phyloP scores from a whole-genome alignment of 1,140 invertebrate species.

The Aporrectodea caliginosa region DNA sequence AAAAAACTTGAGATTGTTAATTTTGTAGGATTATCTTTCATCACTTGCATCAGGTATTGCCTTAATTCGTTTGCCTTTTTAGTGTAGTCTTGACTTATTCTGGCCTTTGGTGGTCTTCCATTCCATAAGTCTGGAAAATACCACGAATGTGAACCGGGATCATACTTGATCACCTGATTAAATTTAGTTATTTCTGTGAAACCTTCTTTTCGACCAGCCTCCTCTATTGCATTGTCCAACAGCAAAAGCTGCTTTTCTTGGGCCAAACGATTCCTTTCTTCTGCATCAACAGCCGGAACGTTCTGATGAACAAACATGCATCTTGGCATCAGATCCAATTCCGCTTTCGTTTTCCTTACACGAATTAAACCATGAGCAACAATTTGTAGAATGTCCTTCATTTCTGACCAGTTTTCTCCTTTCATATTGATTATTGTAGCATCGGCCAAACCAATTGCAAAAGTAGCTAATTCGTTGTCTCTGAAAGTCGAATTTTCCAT shows the following conservation, averaged over 20 bases:
- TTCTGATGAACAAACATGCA: constrained; percentile 12
- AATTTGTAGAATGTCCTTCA: constrained; percentile 9
- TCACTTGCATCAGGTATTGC: no score
- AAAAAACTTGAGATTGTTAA: no score
- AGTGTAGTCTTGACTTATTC: neutral
- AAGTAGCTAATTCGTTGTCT: constrained; percentile 3
- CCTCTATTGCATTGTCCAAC: neutral
- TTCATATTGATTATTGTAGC: neutral
- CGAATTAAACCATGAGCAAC: neutral
- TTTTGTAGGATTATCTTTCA: no score
- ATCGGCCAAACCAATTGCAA: neutral
- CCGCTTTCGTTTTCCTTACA: neutral
- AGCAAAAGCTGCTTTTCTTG: neutral
- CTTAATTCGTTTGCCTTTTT: no score
- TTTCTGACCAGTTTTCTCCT: neutral
- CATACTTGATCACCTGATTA: neutral
- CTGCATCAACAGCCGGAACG: neutral
- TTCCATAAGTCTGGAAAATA: neutral
- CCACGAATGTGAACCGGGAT: neutral
- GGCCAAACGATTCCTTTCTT: neutral
- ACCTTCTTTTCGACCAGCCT: neutral
- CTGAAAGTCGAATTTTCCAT: neutral
- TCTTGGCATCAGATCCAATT: neutral
- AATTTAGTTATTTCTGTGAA: neutral
- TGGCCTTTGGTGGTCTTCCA: neutral